These are phyloP conservation scores for Rhynchopsitta pachyrhyncha DNA, from an alignment of 2,113 vertebrate genomes.

Conservation along the genomic window DNA sequence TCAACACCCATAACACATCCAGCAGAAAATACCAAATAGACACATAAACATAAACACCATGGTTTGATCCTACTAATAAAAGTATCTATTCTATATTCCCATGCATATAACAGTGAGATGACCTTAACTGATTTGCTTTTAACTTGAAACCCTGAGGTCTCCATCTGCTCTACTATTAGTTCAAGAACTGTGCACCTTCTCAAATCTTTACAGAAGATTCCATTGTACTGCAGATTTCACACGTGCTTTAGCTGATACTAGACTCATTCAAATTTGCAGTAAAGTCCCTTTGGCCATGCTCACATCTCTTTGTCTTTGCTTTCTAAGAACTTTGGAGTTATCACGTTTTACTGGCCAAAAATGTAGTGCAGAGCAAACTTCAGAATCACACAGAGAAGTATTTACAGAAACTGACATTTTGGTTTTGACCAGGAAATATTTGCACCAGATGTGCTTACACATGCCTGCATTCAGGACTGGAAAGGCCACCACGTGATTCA, in stretches of 20 bases:
- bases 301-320: constrained; percentile 47
- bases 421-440: constrained; percentile 46
- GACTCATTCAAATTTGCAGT: not conserved
- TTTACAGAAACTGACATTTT: constrained; percentile 52
- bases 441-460: constrained; percentile 46
- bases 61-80: not conserved
- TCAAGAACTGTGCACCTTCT: not conserved
- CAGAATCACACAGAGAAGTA: not conserved
- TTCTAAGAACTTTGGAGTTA: constrained; percentile 49
- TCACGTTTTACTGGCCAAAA: constrained; percentile 23
- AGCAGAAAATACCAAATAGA: not conserved
- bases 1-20: not conserved
- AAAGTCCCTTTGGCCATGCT: not conserved
- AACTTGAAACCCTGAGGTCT: not conserved
- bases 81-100: not conserved
- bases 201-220: not conserved
- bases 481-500: not conserved
- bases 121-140: not conserved
- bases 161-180: not conserved
- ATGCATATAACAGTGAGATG: accelerated
- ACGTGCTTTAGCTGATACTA: not conserved
- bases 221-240: not conserved
- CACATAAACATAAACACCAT: accelerated
- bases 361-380: not conserved
- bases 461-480: constrained; percentile 26